Evolutionary conservation across 2,888 invertebrate species (phyloP), one percentile per base, ranked within the genome.

Genomic region (Pseudanteris insignis): DNA sequence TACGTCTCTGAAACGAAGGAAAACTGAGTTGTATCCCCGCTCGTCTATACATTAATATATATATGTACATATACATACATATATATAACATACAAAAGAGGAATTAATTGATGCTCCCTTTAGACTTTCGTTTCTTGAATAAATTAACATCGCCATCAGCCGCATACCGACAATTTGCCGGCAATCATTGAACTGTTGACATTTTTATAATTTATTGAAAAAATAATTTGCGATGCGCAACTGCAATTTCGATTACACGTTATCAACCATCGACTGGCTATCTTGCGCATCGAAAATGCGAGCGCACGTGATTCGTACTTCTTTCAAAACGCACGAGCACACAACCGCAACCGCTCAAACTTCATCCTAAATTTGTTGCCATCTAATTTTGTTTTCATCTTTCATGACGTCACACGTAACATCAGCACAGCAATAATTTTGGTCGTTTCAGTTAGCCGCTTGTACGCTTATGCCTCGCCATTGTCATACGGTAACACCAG

Each of bases 401-500:
- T 26, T 26, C n/a, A 26, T 40, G 54, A 54, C 38, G 44, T 55
- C 55, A 46, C 30, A 38, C 54, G 53, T 59, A 26, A 44, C 41
- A n/a, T n/a, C 41, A 48, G 55, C 51, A 64, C 32, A 47, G 18
- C 29, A 21, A 44, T 60, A 28, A 44, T 30, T 26, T 25, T 36
- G 34, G 25, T 44, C 11, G 1, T 60, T 53, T 65, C 47, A 44
- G 4, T 53, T 28, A 12, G n/a, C 18, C 21, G 15, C 11, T n/a
- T n/a, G n/a, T n/a, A n/a, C n/a, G 8, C 11, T 34, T 34, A 28
- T 63, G 14, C 60, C 55, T 66, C 46, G 15, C 14, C 11, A 25
- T 34, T 37, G 24, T 33, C 30, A 64, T 69, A 65, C n/a, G 63
- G 66, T 63, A 74, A 76, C 76, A 77, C 69, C 72, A 72, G 77